Percentiles rank a stretch among this genome's conserved stretches.
Conservation (phyloP, 2,797 vertebrate species). For the Synaphobranchus kaupii region DNA sequence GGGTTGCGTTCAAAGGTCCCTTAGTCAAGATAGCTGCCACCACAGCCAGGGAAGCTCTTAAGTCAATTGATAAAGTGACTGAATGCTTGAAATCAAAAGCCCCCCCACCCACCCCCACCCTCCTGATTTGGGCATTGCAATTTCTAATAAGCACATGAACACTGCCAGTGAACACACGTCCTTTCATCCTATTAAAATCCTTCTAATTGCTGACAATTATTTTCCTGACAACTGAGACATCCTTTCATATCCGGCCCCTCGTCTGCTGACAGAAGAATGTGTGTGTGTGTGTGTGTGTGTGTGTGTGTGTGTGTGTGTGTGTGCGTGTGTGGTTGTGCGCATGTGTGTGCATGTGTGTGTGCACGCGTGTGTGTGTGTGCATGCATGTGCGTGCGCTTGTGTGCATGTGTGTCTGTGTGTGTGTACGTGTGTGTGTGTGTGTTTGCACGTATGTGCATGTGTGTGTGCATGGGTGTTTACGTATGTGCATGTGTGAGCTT, state of each 20-base stretch:
- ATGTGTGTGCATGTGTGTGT: too few species aligned
- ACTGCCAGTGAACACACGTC: not conserved
- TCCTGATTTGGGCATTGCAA: slow-evolving; percentile 24
- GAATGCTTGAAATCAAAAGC: slow-evolving; percentile 1
- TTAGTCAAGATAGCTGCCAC: not conserved
- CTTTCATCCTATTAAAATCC: slow-evolving; percentile 26
- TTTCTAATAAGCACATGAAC: not conserved
- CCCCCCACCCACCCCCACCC: not conserved
- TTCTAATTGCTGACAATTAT: slow-evolving; percentile 27
- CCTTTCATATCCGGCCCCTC: not conserved
- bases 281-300: slow-evolving; percentile 6
- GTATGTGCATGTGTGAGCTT: not conserved
- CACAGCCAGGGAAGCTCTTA: not conserved
- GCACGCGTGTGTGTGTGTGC: not conserved
- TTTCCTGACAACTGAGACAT: slow-evolving; percentile 5
- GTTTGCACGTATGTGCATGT: not conserved
- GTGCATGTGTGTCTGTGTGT: not conserved
- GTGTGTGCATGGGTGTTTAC: not conserved
- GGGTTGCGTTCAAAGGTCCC: not conserved
- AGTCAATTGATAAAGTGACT: slow-evolving; percentile 3
- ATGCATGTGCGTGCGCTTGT: too few species aligned
- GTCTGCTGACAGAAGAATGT: slow-evolving; percentile 29
- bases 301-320: slow-evolving; percentile 2
- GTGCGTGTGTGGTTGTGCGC: not conserved
- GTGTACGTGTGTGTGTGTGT: not conserved